Base-by-base conservation (phyloP, 2,888 invertebrate genomes). In the Cosmia trapezina region DNA sequence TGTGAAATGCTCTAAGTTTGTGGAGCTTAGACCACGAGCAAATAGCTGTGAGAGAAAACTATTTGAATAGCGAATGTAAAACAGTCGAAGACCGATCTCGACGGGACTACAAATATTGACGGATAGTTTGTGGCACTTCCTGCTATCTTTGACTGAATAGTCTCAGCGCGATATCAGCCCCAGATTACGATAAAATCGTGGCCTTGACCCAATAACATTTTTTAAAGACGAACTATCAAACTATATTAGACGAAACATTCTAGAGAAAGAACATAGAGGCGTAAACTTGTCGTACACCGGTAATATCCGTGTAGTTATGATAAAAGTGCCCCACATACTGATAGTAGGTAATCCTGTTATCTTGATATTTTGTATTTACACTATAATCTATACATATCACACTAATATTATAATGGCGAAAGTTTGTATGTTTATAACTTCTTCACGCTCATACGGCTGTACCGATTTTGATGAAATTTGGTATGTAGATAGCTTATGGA, bases 41-140 rank as follows among this genome's bases (percentile, higher is more conserved):
- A 79, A 69, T 53, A 66, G 56, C 43, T 71, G 12, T 22, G 45
- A 63, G 51, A 57, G 47, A 62, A 62, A 66, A 33, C 14, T 59
- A 56, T 75, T 80, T 70, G 54, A 78, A 75, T 70, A 47, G 28
- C 28, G 51, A 75, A 66, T 59, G 49, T 41, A 51, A 57, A 74
- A 51, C 54, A 71, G 45, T 65, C 11, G 45, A 14, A 45, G 28
- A 37, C 11, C 11, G 43, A 57, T 68, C 5, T 45, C 22, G 28
- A 33, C 37, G 14, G 33, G 28, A 57, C 37, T 9, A 64, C 51
- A 56, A 60, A 79, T 43, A 79, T 66, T 65, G 56, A 47, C 28
- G 22, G 51, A 53, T 45, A 57, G 41, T 53, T 22, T 57, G 14
- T 19, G 33, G 33, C 19, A 11, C 51, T 78, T 77, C 53, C 43